A percentile compares a stretch with the other conserved stretches of the same genome.
These are phyloP conservation scores for Bacillus rossius DNA, from an alignment of 1,140 invertebrate genomes.

Conservation along the genomic window DNA sequence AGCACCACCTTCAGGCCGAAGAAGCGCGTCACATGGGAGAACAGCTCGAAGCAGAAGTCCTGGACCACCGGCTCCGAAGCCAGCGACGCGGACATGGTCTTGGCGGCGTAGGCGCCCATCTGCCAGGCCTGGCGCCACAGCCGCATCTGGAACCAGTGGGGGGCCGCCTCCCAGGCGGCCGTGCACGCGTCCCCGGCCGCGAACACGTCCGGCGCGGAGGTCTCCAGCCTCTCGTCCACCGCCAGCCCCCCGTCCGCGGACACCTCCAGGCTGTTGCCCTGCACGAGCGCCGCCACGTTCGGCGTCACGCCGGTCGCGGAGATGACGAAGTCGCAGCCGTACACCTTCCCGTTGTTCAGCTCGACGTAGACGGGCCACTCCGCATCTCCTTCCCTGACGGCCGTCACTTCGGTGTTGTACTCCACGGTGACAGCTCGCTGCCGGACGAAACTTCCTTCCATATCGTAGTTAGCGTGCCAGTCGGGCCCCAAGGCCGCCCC, in stretches of 20 bases:
- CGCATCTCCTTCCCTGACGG: conserved; percentile 41
- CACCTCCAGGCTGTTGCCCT: conserved; percentile 47
- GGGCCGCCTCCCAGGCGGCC: conserved; percentile 66
- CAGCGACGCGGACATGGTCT: conserved; percentile 71
- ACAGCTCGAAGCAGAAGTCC: conserved; percentile 97
- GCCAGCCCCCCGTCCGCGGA: conserved; percentile 68
- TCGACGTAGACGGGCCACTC: conserved; percentile 66
- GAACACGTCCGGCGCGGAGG: conserved; percentile 72
- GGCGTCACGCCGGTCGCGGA: conserved; percentile 93
- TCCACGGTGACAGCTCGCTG: conserved; percentile 47
- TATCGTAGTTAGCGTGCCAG: conserved; percentile 73
- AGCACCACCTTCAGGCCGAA: conserved; percentile 94
- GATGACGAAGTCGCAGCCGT: conserved; percentile 87
- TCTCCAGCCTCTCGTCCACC: conserved; percentile 85
- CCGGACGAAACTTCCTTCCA: conserved; percentile 48
- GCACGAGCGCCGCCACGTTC: conserved; percentile 51
- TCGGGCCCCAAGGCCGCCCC: conserved; percentile 93
- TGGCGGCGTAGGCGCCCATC: conserved; percentile 93
- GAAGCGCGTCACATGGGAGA: conserved; percentile 92
- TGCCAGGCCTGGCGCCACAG: conserved; percentile 97
- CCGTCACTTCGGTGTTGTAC: conserved; percentile 66
- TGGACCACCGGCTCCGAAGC: conserved; percentile 60
- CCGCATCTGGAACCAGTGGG: conserved; percentile 95
- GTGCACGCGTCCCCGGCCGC: conserved; percentile 93
- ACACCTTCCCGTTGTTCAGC: conserved; percentile 66